Evolutionary conservation across 2,888 invertebrate species (phyloP), one percentile per base, ranked within the genome.

Genomic region (Amiota mariae): DNA sequence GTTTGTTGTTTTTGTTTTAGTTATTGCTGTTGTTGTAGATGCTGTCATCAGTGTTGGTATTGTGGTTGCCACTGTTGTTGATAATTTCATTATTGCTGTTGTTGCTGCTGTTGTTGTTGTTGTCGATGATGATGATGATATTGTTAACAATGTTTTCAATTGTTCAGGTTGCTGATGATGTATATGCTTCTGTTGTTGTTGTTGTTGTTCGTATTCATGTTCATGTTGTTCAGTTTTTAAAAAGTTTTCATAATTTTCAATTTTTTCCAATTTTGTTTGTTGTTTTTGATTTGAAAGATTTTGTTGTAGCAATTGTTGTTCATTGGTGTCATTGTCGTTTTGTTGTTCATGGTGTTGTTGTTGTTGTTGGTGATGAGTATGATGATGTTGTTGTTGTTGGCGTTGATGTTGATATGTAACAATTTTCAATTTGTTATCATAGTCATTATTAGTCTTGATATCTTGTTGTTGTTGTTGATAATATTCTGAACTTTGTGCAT

Each of bases 211-310:
- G 49, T 80, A 79, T n/a, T 75, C 76, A 56, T 79, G 81, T 75
- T 82, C 75, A 73, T 81, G 81, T 72, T 79, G 78, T 81, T 86
- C 82, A 82, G 84, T 81, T 85, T 81, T 77, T 47, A 83, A 72
- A 72, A 82, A 85, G 68, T 88, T 88, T 88, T 88, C 88, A 81
- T 82, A 88, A 78, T 88, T 88, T 88, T 88, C 88, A 74, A 88
- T 87, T 87, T 86, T 82, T 79, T 88, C 88, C 88, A 88, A 82
- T 88, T 88, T 88, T 46, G 78, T 76, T 88, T 88, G 88, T 82
- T 88, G 87, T 84, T 85, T 86, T 79, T 86, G 84, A 83, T 88
- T 88, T 72, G 81, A 87, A 48, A 81, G 71, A 76, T 88, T 88
- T 88, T 88, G 88, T 81, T 80, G 82, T 86, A 82, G 87, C 81